A percentile compares a stretch with the other conserved stretches of the same genome.
Evolutionary conservation across 1,140 invertebrate species (phyloP).

Genomic region (Euwallacea fornicatus): DNA sequence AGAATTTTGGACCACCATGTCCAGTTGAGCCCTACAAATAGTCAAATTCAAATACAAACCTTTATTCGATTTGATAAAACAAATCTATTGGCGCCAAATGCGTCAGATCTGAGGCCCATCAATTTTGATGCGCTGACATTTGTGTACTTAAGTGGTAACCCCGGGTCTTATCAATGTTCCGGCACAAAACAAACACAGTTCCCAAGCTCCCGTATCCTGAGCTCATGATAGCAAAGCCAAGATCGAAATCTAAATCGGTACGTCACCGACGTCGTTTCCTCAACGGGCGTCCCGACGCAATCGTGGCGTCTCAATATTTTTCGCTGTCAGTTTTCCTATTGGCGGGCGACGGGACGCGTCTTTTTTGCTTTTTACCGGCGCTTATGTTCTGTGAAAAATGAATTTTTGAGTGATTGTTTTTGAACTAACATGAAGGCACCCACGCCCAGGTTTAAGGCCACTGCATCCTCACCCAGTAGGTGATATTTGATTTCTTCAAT

Average conservation of each 20-base stretch:
- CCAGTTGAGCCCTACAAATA: no score
- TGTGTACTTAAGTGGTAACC: no score
- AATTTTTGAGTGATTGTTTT: no score
- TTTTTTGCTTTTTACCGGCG: slow-evolving; percentile 6
- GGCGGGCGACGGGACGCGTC: background rate
- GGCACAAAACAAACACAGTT: background rate
- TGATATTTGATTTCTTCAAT: slow-evolving; percentile 1
- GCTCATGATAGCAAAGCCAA: slow-evolving; percentile 12
- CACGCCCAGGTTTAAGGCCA: slow-evolving; percentile 36
- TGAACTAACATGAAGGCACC: slow-evolving; percentile 32
- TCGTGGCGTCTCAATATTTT: slow-evolving; percentile 30
- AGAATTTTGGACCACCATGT: no score
- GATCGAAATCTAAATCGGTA: slow-evolving; percentile 36
- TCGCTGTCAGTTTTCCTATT: slow-evolving; percentile 28
- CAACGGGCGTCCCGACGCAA: slow-evolving; percentile 36
- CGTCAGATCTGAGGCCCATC: no score
- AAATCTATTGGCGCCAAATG: no score
- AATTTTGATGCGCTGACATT: no score
- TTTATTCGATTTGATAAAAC: no score
- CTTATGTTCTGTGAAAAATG: background rate
- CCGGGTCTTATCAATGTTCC: no score
- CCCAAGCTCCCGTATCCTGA: background rate
- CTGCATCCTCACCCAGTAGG: slow-evolving; percentile 35
- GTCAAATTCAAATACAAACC: no score
- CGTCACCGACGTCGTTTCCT: slow-evolving; percentile 43